Base-by-base conservation (phyloP, 2,797 vertebrate genomes). In the Urocyon cinereoargenteus region DNA sequence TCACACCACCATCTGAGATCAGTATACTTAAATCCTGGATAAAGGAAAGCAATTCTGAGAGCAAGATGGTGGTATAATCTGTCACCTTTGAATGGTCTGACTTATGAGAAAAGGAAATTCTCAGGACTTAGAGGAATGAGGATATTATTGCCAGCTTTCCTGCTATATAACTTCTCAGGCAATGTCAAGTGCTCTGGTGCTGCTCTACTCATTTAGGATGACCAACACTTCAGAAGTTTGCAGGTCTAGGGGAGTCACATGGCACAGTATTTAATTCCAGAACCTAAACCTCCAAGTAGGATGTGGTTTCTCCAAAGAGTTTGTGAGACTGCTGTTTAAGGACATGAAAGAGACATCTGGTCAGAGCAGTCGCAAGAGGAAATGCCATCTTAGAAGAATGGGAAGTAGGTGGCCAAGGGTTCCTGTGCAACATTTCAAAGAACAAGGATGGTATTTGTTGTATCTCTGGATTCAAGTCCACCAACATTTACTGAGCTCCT, bases 221-320 rank as follows among this genome's bases (percentile, higher is more conserved):
- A 78, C 28, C 8, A 34, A 75, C 1, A 3, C 66, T 86, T 70
- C 22, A 90, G 64, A 82, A 68, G 85, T 70, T 49, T n/a, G 59
- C 51, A 11, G 0, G 2, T 62, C 64, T 64, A 86, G 26, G 28
- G 59, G 12, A 72, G 26, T 31, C 55, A 62, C 51, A 51, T 0
- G 13, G 51, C 10, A 62, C 8, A 24, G 15, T 9, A 34, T 64
- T 84, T 22, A 51, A 66, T 14, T 21, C 87, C 51, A 45, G 66
- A 85, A 61, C 72, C 68, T 66, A 79, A 82, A 62, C 88, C 83
- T 84, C 55, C 8, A 31, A 75, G 51, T 36, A 96, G 95, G 91
- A 96, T 94, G 93, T 97, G 97, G 94, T 86, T 96, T 96, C 83
- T 91, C 89, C n/a, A 51, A 79, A 34, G 34, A n/a, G 28, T 66